Percentiles rank a stretch among this genome's conserved stretches.
Conservation (phyloP, 2,888 invertebrate genomes). For the Hypsopygia costalis region DNA sequence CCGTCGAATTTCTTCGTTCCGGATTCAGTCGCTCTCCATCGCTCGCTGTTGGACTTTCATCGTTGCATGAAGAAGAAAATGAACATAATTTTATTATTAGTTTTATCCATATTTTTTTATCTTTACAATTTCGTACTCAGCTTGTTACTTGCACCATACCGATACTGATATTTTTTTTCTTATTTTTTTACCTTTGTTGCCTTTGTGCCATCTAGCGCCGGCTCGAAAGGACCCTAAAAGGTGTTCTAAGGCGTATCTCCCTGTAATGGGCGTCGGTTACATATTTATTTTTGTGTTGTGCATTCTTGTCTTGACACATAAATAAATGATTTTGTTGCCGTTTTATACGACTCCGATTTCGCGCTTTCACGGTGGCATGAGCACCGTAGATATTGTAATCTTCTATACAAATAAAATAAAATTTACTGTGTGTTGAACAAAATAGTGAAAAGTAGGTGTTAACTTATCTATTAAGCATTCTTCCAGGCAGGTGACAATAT, state of each 20-base stretch:
- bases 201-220: constrained; percentile 77
- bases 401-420: background rate
- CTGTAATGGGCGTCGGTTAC: constrained; percentile 67
- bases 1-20: no score
- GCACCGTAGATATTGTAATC: constrained; percentile 5
- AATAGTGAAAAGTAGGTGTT: constrained; percentile 8
- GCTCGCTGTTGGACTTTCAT: no score
- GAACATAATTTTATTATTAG: no score
- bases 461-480: constrained; percentile 1
- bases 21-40: no score
- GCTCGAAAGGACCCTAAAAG: constrained; percentile 66
- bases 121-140: constrained; percentile 6
- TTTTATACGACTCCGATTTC: constrained; percentile 56
- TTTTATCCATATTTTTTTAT: no score
- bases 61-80: no score
- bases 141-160: constrained; percentile 28
- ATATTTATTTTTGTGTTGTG: constrained; percentile 77
- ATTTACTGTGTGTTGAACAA: constrained; percentile 7
- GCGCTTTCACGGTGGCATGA: constrained; percentile 67
- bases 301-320: constrained; percentile 73
- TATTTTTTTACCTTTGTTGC: constrained; percentile 69
- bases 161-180: constrained; percentile 51
- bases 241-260: constrained; percentile 69
- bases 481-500: background rate
- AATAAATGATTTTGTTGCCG: constrained; percentile 67